Conservation (phyloP, 1,140 invertebrate species). For the Polyergus mexicanus region DNA sequence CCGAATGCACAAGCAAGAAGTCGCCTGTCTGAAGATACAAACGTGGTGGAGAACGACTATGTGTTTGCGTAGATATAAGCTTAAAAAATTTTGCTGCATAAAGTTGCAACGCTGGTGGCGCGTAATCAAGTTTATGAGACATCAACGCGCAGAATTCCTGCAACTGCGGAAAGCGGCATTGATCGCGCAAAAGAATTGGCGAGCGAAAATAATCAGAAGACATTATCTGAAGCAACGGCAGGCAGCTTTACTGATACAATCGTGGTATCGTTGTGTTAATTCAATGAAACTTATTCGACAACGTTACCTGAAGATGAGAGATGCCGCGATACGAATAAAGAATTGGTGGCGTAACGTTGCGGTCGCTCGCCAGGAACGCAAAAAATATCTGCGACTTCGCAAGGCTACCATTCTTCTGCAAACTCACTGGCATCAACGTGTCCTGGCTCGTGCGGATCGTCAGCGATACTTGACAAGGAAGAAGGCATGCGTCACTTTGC, state of each 20-base stretch:
- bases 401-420: conserved; percentile 71
- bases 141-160: conserved; percentile 31
- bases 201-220: conserved; percentile 59
- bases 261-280: conserved; percentile 71
- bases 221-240: conserved; percentile 64
- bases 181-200: conserved; percentile 77
- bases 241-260: conserved; percentile 70
- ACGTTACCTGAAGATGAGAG: conserved; percentile 77
- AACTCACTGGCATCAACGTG: conserved; percentile 72
- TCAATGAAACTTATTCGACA: conserved; percentile 60
- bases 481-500: conserved; percentile 75
- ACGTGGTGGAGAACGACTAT: conserved; percentile 71
- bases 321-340: conserved; percentile 82
- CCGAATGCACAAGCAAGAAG: conserved; percentile 22
- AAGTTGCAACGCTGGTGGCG: conserved; percentile 42
- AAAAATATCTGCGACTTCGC: conserved; percentile 67
- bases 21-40: conserved; percentile 72
- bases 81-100: conserved; percentile 4
- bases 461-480: conserved; percentile 75
- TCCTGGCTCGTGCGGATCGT: conserved; percentile 70
- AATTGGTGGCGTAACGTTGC: conserved; percentile 80
- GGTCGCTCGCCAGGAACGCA: conserved; percentile 72
- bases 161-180: conserved; percentile 65
- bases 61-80: conserved; percentile 29
- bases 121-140: not conserved